phyloP scores from a whole-genome alignment of 2,888 invertebrate species.

The Penaeus monodon region DNA sequence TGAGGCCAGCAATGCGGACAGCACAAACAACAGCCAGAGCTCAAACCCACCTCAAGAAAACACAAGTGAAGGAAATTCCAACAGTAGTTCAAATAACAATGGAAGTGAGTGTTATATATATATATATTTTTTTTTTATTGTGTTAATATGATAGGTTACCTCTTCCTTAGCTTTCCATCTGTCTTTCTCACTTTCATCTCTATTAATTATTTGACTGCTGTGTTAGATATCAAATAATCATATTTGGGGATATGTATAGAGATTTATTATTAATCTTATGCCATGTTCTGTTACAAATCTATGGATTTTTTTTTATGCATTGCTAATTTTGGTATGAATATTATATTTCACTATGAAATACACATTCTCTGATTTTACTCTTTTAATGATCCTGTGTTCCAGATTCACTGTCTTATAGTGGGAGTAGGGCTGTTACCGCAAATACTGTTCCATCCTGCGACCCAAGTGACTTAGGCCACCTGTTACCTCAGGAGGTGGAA shows the following conservation, averaged over 20 bases:
- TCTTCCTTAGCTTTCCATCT: too few species aligned
- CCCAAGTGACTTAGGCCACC: conserved; percentile 60
- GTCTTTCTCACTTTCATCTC: too few species aligned
- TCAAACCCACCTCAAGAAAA: conserved; percentile 23
- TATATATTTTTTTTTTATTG: too few species aligned
- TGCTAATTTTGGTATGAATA: too few species aligned
- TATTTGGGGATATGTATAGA: too few species aligned
- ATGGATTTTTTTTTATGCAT: too few species aligned
- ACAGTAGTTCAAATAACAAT: conserved; percentile 2
- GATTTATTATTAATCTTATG: too few species aligned
- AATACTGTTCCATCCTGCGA: conserved; percentile 65
- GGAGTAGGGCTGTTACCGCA: conserved; percentile 34
- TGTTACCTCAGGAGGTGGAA: conserved; percentile 60
- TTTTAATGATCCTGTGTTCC: neutral
- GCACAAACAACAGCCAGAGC: conserved; percentile 28
- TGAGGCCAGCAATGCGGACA: conserved; percentile 1
- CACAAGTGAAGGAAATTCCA: conserved; percentile 1
- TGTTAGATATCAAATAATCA: too few species aligned
- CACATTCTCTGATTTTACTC: neutral
- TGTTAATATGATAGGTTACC: too few species aligned
- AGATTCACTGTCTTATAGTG: neutral
- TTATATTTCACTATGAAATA: neutral
- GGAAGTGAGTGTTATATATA: conserved; percentile 17
- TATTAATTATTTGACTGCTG: too few species aligned
- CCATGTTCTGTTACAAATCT: too few species aligned